These are phyloP conservation scores for Melangyna quadrimaculata DNA, from an alignment of 2,888 invertebrate species.

Conservation along the genomic window DNA sequence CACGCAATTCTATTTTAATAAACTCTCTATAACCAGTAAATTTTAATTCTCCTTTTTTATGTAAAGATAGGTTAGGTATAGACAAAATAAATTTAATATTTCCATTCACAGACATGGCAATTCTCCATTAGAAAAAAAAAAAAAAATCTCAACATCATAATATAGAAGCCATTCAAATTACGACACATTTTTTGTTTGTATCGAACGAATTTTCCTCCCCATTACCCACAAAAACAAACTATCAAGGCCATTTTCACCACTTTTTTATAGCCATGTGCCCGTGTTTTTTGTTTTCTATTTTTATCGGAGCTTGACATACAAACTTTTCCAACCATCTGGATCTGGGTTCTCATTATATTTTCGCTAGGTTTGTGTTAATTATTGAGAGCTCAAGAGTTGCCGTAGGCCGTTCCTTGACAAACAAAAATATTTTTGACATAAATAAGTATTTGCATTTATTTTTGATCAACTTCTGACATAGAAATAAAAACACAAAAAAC, in stretches of 20 bases:
- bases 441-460: no score
- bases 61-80: background rate
- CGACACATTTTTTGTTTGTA: background rate
- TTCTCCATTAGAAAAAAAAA: background rate
- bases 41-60: background rate
- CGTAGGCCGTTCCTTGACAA: no score
- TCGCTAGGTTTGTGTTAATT: background rate
- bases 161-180: constrained; percentile 12
- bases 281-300: background rate
- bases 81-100: background rate
- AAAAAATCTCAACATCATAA: background rate
- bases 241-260: background rate
- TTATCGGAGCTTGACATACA: background rate
- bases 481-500: no score
- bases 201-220: constrained; percentile 5
- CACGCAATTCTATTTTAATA: constrained; percentile 7
- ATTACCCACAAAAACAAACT: background rate
- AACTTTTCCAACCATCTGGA: constrained; percentile 7
- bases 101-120: background rate
- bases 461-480: no score
- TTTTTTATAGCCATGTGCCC: background rate
- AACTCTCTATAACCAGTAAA: no score
- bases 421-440: no score
- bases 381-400: background rate
- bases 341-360: background rate